phyloP scores from a whole-genome alignment of 2,888 invertebrate genomes.

The Lithodes maja region DNA sequence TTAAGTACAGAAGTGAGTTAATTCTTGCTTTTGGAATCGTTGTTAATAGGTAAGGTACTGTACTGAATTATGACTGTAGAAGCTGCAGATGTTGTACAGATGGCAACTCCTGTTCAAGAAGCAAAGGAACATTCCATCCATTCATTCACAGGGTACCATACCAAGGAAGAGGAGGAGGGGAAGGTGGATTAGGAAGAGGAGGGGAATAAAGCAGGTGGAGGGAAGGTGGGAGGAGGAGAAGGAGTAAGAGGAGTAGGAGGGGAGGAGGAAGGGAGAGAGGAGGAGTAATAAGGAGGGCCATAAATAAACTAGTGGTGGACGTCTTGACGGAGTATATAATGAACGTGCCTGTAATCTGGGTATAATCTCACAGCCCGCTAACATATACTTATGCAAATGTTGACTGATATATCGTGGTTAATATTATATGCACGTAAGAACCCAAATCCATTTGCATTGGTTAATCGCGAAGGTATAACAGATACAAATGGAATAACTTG shows the following conservation, averaged over 20 bases:
- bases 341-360: slow-evolving; percentile 54
- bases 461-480: slow-evolving; percentile 59
- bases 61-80: too few relatives aligned
- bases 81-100: too few relatives aligned
- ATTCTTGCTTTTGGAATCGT: too few relatives aligned
- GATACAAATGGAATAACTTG: slow-evolving; percentile 61
- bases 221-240: slow-evolving; percentile 12
- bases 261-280: background rate
- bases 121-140: too few relatives aligned
- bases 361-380: slow-evolving; percentile 56
- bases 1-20: too few relatives aligned
- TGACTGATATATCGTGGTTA: slow-evolving; percentile 60
- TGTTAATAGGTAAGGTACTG: too few relatives aligned
- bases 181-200: background rate
- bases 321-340: slow-evolving; percentile 54
- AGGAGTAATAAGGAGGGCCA: slow-evolving; percentile 1
- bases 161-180: background rate
- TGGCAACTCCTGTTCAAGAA: too few relatives aligned
- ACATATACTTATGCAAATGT: slow-evolving; percentile 66
- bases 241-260: background rate
- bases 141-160: background rate
- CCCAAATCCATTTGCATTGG: slow-evolving; percentile 65
- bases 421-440: slow-evolving; percentile 63
- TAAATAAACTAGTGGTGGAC: slow-evolving; percentile 47
- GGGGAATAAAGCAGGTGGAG: background rate